Evolutionary conservation across 2,113 vertebrate species (phyloP).

Genomic region (Noctilio leporinus): DNA sequence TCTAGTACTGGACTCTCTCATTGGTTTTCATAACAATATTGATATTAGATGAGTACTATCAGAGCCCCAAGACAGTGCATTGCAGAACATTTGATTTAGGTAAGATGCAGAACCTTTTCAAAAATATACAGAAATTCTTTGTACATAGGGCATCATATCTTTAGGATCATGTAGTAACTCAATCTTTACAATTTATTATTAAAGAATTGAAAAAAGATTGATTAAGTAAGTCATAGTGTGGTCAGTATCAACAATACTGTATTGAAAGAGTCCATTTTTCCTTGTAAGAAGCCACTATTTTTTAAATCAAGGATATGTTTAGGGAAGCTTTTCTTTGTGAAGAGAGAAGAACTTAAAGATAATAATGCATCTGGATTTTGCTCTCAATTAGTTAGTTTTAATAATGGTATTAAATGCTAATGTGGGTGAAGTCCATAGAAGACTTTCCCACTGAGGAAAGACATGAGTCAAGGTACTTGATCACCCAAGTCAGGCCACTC

Average conservation of each 20-base stretch:
- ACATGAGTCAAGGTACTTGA: background rate
- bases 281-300: background rate
- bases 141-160: background rate
- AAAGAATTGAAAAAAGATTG: background rate
- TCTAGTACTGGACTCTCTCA: background rate
- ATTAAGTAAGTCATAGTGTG: background rate
- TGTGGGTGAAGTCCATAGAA: background rate
- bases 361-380: background rate
- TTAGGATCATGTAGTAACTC: background rate
- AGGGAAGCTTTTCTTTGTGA: background rate
- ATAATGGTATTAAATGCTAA: background rate
- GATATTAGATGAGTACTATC: background rate
- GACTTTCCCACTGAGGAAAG: background rate
- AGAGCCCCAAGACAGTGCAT: background rate
- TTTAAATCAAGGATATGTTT: background rate
- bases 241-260: background rate
- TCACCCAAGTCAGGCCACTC: fast-evolving
- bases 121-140: background rate
- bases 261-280: background rate
- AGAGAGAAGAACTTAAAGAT: background rate
- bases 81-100: background rate
- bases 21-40: background rate
- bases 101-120: background rate
- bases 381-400: background rate
- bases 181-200: background rate